Base-by-base conservation (phyloP, 2,797 vertebrate species). In the Enteromius paludinosus region DNA sequence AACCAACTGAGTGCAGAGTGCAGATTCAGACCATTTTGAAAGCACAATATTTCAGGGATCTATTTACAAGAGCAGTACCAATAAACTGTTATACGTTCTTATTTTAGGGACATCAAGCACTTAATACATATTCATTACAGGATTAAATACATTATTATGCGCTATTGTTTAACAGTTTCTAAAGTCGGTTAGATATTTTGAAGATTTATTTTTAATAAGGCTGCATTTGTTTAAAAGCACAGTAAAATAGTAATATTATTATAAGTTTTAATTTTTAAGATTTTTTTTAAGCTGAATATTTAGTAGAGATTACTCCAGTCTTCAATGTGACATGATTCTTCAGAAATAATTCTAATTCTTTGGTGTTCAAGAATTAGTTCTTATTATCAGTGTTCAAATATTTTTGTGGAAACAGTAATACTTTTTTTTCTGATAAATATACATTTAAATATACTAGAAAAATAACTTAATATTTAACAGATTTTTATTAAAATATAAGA, bases 1-100 rank as follows among this genome's bases (percentile, higher is more conserved):
- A 83, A 62, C 20, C 65, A 41, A 76, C 61, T 84, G 83, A 88
- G 89, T 59, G 12, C 69, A 88, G 87, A 49, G 68, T 35, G 68
- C 30, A 64, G 33, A 79, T 17, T 28, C 25, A 25, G 66, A 64
- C 17, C 25, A 66, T 69, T 79, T 82, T 23, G 4, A 52, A 1
- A 41, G 10, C 52, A 64, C 54, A 61, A 75, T 69, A 61, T 79
- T 85, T 83, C 54, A 79, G 71, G 45, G 30, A 12, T 54, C 74
- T 59, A 35, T 76, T 72, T 68, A 82, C 41, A 70, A 62, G 45
- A 20, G 23, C 25, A 15, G 5, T 47, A 61, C n/a, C 14, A 30
- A 4, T 14, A 56, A 15, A 3, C 9, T 15, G 25, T 33, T 1
- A 23, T 14, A 78, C 17, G 11, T 1, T 12, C 30, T 28, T 56